phyloP scores from a whole-genome alignment of 1,140 invertebrate species.

The Bilobella aurantiaca region DNA sequence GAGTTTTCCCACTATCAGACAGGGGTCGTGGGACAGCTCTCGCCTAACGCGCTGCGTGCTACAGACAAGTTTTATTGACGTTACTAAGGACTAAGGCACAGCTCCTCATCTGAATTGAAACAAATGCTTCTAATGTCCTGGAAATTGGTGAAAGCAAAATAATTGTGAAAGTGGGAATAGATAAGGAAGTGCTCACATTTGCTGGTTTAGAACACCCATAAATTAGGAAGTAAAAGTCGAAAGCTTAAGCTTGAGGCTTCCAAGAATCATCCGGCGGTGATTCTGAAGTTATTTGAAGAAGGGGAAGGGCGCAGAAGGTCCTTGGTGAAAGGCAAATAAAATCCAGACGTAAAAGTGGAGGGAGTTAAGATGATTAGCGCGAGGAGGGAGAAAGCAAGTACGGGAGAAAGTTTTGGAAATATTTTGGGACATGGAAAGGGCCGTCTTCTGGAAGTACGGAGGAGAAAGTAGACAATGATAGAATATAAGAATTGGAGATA shows the following conservation, averaged over 20 bases:
- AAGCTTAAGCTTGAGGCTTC: neutral
- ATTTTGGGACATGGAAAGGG: neutral
- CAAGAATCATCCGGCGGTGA: neutral
- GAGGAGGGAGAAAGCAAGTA: neutral
- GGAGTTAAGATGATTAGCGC: constrained; percentile 25
- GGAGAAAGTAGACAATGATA: neutral
- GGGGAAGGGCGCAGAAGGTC: constrained; percentile 12
- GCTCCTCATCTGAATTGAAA: too few relatives aligned
- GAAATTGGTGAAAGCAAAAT: too few relatives aligned
- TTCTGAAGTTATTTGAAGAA: constrained; percentile 6
- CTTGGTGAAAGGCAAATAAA: constrained; percentile 28
- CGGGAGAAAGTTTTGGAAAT: neutral
- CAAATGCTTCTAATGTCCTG: too few relatives aligned
- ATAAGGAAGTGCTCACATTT: too few relatives aligned
- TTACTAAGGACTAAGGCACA: too few relatives aligned
- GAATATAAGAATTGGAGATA: neutral
- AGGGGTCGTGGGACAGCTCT: too few relatives aligned
- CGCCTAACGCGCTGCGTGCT: too few relatives aligned
- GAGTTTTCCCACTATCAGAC: too few relatives aligned
- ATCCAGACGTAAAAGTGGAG: constrained; percentile 13
- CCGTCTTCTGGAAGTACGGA: too few relatives aligned
- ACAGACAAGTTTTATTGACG: too few relatives aligned
- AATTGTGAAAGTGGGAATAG: too few relatives aligned
- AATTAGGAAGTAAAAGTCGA: neutral
- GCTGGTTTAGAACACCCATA: too few relatives aligned